A percentile compares a stretch with the other conserved stretches of the same genome.
Evolutionary conservation across 2,113 vertebrate species (phyloP).

Genomic region (Tachysurus fulvidraco): DNA sequence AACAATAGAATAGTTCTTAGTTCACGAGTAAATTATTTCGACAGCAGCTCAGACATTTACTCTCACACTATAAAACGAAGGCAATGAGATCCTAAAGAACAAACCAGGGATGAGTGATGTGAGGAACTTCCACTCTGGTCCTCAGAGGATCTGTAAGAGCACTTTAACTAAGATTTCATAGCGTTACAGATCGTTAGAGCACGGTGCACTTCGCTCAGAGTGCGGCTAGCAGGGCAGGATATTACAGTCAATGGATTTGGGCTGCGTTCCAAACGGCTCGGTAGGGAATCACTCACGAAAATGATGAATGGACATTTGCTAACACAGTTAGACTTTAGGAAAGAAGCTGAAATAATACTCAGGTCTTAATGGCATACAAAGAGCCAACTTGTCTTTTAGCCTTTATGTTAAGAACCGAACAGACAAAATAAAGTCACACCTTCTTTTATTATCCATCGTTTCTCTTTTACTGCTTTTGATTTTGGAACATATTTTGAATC

Average conservation of each 20-base stretch:
- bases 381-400: neutral
- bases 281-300: neutral
- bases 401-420: neutral
- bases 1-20: no score
- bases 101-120: neutral
- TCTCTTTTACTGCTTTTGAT: neutral
- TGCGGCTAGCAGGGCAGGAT: neutral
- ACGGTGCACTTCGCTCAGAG: neutral
- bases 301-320: conserved; percentile 28
- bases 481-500: neutral
- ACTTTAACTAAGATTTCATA: conserved; percentile 2
- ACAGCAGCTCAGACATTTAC: neutral
- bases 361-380: neutral
- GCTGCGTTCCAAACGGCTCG: conserved; percentile 9
- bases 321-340: neutral
- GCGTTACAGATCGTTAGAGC: neutral
- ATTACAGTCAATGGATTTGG: neutral
- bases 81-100: neutral
- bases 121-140: neutral
- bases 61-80: neutral
- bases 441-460: neutral
- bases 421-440: neutral
- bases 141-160: neutral
- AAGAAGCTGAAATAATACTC: neutral
- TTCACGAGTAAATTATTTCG: neutral